phyloP scores from a whole-genome alignment of 2,888 invertebrate species.

The Eretmocerus hayati region DNA sequence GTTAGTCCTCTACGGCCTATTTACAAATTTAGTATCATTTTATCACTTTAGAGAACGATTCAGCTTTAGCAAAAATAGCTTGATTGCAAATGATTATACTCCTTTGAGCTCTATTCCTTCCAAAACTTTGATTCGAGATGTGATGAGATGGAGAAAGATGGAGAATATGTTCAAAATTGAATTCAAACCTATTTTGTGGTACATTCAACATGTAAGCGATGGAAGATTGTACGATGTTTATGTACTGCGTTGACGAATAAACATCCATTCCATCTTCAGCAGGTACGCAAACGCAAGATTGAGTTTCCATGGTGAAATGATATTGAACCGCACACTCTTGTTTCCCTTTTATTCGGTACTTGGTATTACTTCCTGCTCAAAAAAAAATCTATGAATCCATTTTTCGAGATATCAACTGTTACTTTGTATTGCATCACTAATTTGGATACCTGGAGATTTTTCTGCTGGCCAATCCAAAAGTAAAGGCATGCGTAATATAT shows the following conservation, averaged over 20 bases:
- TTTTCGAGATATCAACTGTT: background rate
- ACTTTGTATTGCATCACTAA: too few species aligned
- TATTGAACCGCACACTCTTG: conserved; percentile 59
- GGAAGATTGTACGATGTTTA: conserved; percentile 54
- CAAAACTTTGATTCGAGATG: too few species aligned
- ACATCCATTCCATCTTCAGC: conserved; percentile 67
- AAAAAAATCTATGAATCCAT: too few species aligned
- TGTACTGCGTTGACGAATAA: conserved; percentile 58
- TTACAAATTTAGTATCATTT: too few species aligned
- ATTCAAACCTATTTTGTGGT: conserved; percentile 59
- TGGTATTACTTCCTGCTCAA: conserved; percentile 43
- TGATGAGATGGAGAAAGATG: too few species aligned
- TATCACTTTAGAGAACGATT: too few species aligned
- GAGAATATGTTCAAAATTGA: too few species aligned
- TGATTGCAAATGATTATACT: too few species aligned
- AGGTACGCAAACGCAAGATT: conserved; percentile 60
- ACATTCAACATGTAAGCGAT: conserved; percentile 54
- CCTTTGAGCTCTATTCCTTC: too few species aligned
- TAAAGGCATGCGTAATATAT: conserved; percentile 22
- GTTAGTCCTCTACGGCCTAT: too few species aligned
- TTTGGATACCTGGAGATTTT: background rate
- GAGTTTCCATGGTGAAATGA: conserved; percentile 72
- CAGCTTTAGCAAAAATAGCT: too few species aligned
- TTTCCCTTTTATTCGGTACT: conserved; percentile 52
- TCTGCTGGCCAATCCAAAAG: background rate